Percentiles rank a stretch among this genome's conserved stretches.
Evolutionary conservation across 2,888 invertebrate species (phyloP).

Genomic region (Peribatodes rhomboidaria): DNA sequence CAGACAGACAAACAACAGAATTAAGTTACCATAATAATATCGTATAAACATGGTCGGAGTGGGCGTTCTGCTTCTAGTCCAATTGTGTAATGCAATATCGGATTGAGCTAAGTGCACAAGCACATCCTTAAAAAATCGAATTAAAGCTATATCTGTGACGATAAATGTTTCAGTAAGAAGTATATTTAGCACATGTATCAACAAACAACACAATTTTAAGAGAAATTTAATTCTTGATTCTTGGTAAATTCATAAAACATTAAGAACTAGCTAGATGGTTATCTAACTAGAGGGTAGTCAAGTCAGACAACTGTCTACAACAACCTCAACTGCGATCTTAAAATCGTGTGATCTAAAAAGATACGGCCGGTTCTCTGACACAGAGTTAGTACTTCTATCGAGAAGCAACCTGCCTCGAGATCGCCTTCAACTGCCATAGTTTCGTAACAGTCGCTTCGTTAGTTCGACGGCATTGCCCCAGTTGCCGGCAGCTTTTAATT

Average conservation of each 20-base stretch:
- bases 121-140: no score
- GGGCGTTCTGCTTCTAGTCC: conserved; percentile 21
- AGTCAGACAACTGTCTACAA: conserved; percentile 38
- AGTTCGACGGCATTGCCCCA: conserved; percentile 67
- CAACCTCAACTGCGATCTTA: conserved; percentile 47
- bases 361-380: conserved; percentile 50
- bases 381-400: conserved; percentile 44
- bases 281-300: conserved; percentile 32
- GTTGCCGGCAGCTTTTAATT: conserved; percentile 83
- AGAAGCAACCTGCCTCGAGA: conserved; percentile 48
- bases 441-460: conserved; percentile 35
- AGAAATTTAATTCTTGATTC: no score
- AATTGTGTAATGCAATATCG: conserved; percentile 16
- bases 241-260: neutral
- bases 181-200: neutral
- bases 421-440: conserved; percentile 49
- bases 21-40: conserved; percentile 40
- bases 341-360: conserved; percentile 57
- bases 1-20: conserved; percentile 67
- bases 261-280: conserved; percentile 29
- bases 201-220: neutral
- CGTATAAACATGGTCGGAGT: conserved; percentile 34
- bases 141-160: neutral
- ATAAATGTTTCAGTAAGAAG: neutral
- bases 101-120: neutral